phyloP scores from a whole-genome alignment of 1,140 invertebrate genomes.

The Rhagoletis pomonella region DNA sequence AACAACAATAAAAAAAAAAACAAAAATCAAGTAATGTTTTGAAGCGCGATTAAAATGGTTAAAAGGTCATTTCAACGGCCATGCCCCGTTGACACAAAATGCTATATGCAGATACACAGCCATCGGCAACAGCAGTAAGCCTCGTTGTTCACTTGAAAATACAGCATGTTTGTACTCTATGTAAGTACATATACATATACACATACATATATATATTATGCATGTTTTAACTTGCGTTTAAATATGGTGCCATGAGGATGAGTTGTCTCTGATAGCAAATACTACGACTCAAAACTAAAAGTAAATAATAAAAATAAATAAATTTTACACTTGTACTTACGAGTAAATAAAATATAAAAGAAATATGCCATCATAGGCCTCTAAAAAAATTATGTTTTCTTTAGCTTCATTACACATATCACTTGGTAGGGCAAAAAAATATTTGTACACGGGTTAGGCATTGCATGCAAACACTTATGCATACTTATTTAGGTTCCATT shows the following conservation, averaged over 20 bases:
- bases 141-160: not conserved
- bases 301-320: not conserved
- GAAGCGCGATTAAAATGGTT: conserved; percentile 27
- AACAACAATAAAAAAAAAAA: not conserved
- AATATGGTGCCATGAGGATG: too few species aligned
- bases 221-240: too few species aligned
- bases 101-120: not conserved
- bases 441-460: not conserved
- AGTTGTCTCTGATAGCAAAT: too few species aligned
- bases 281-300: not conserved
- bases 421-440: not conserved
- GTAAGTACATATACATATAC: too few species aligned
- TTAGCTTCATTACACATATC: not conserved
- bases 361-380: not conserved
- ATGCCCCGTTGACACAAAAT: conserved; percentile 29
- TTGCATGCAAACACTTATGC: too few species aligned
- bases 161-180: not conserved
- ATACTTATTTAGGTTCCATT: too few species aligned
- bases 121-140: not conserved
- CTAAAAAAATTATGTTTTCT: not conserved
- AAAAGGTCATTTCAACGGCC: conserved; percentile 4
- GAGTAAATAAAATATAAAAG: not conserved
- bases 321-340: not conserved
- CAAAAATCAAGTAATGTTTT: not conserved
- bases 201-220: too few species aligned